phyloP scores from a whole-genome alignment of 1,140 invertebrate species.

The Scaptodrosophila lebanonensis region DNA sequence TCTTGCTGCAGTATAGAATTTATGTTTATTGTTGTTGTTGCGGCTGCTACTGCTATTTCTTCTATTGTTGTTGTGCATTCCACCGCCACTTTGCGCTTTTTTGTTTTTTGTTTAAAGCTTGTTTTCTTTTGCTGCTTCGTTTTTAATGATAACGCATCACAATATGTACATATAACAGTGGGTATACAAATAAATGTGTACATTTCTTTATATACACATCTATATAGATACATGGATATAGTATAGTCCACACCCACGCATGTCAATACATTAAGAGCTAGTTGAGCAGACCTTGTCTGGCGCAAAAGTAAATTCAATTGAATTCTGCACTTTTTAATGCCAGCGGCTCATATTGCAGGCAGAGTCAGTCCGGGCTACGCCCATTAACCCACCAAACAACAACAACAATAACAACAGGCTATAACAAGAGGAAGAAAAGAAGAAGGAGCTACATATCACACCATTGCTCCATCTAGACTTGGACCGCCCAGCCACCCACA shows the following conservation, averaged over 20 bases:
- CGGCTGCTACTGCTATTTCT: too few species aligned
- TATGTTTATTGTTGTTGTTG: too few species aligned
- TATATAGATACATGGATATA: too few species aligned
- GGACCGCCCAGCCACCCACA: constrained; percentile 19
- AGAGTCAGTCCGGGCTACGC: constrained; percentile 54
- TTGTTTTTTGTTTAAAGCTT: constrained; percentile 40
- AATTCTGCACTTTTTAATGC: constrained; percentile 70
- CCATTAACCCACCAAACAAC: constrained; percentile 22
- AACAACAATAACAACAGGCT: background rate
- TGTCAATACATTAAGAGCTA: constrained; percentile 58
- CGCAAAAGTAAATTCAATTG: constrained; percentile 67
- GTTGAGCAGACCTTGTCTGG: constrained; percentile 47
- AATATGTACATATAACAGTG: too few species aligned
- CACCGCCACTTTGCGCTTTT: background rate
- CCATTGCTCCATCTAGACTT: constrained; percentile 1
- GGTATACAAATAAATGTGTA: too few species aligned
- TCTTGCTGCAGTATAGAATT: too few species aligned
- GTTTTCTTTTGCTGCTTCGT: constrained; percentile 63
- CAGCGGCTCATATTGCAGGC: constrained; percentile 60
- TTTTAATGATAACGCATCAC: constrained; percentile 68
- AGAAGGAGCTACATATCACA: constrained; percentile 23
- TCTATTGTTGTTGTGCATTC: constrained; percentile 49
- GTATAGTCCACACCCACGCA: too few species aligned
- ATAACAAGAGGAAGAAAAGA: constrained; percentile 9
- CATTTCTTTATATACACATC: too few species aligned